Conservation (phyloP, 1,140 invertebrate genomes). For the Magallana gigas region DNA sequence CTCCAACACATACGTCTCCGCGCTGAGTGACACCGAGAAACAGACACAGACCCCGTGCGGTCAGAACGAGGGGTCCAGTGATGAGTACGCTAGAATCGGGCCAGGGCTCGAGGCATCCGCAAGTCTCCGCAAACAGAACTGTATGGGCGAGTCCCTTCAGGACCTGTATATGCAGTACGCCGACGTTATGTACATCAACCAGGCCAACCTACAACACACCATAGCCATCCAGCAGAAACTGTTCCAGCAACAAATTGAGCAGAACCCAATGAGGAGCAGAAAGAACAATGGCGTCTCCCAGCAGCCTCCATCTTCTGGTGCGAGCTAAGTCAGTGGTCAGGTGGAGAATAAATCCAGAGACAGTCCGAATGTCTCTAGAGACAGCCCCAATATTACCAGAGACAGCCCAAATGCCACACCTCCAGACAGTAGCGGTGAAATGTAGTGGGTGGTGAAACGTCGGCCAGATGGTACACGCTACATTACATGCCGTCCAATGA, state of each 20-base stretch:
- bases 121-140: conserved; percentile 57
- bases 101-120: conserved; percentile 43
- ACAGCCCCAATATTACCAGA: conserved; percentile 13
- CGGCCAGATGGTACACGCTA: conserved; percentile 89
- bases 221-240: conserved; percentile 87
- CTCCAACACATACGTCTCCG: conserved; percentile 63
- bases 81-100: conserved; percentile 62
- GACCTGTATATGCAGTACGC: conserved; percentile 77
- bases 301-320: conserved; percentile 52
- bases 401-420: conserved; percentile 62
- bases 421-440: conserved; percentile 76
- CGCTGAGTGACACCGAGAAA: conserved; percentile 75
- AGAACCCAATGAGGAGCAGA: conserved; percentile 60
- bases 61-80: conserved; percentile 67
- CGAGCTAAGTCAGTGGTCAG: neutral
- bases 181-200: conserved; percentile 86
- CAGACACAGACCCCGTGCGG: conserved; percentile 76
- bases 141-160: conserved; percentile 74
- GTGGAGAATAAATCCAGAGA: conserved; percentile 36
- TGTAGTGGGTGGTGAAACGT: conserved; percentile 91
- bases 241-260: conserved; percentile 81
- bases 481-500: conserved; percentile 86
- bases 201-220: conserved; percentile 86
- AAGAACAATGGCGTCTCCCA: conserved; percentile 61
- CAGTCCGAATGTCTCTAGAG: too few relatives aligned